phyloP scores from a whole-genome alignment of 2,888 invertebrate genomes.

The Buathra laborator region DNA sequence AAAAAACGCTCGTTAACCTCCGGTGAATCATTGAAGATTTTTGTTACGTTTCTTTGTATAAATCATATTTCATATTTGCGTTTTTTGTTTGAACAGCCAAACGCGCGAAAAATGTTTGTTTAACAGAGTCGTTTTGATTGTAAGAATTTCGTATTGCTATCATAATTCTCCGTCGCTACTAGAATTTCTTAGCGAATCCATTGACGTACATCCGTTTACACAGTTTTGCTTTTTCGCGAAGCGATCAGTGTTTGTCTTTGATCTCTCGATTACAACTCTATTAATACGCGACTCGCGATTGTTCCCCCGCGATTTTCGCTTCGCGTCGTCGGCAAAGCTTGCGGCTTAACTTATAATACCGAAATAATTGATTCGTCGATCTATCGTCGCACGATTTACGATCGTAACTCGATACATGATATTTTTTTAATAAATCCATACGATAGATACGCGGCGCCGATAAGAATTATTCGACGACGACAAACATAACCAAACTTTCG shows the following conservation, averaged over 20 bases:
- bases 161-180: background rate
- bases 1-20: background rate
- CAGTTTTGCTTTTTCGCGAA: constrained; percentile 3
- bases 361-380: constrained; percentile 28
- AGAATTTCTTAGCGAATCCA: constrained; percentile 1
- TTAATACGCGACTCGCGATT: constrained; percentile 8
- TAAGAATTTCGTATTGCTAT: background rate
- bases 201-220: constrained; percentile 30
- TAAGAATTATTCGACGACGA: background rate
- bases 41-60: background rate
- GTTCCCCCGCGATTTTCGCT: background rate
- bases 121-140: background rate
- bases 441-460: background rate
- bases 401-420: constrained; percentile 23
- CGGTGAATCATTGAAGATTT: background rate
- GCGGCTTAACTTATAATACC: background rate
- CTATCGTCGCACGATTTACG: constrained; percentile 33
- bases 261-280: constrained; percentile 33
- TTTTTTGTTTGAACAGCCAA: background rate
- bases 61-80: background rate
- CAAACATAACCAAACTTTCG: too few relatives aligned
- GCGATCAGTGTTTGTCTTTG: constrained; percentile 41
- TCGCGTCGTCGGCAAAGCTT: background rate
- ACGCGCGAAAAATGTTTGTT: background rate
- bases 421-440: constrained; percentile 26